Percentiles rank a stretch among this genome's conserved stretches.
phyloP scores from a whole-genome alignment of 30 jellyfish, hydroid and myxozoan genomes.

The Hydra vulgaris region DNA sequence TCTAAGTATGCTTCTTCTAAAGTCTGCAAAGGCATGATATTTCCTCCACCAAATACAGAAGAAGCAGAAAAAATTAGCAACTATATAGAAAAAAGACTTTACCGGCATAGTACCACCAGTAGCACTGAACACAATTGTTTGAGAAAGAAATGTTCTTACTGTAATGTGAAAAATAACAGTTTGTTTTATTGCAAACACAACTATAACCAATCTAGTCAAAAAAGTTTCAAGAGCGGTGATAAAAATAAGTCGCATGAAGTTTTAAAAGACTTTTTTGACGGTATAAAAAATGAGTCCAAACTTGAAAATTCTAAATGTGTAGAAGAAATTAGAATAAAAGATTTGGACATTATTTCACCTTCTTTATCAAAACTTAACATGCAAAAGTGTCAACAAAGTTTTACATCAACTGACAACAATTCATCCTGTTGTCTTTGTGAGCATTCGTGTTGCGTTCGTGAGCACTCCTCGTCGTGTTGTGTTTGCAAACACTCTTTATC shows the following conservation, averaged over 20 bases:
- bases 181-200: background rate
- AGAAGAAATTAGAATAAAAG: no score
- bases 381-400: no score
- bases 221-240: background rate
- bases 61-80: conserved; percentile 60
- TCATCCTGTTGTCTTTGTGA: no score
- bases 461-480: no score
- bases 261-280: no score
- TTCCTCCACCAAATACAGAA: conserved; percentile 75
- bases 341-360: no score
- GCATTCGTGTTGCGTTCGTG: no score
- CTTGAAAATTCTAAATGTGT: no score
- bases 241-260: no score
- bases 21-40: conserved; percentile 36
- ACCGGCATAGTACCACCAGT: conserved; percentile 9
- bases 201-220: background rate
- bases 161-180: background rate
- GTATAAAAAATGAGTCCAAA: no score
- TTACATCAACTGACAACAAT: no score
- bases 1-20: conserved; percentile 18
- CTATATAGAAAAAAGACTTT: conserved; percentile 50
- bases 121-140: background rate
- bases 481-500: background rate
- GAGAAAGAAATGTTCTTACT: background rate
- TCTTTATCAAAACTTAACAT: background rate